Conservation (phyloP, 2,113 vertebrate species). For the Rhombomys opimus region DNA sequence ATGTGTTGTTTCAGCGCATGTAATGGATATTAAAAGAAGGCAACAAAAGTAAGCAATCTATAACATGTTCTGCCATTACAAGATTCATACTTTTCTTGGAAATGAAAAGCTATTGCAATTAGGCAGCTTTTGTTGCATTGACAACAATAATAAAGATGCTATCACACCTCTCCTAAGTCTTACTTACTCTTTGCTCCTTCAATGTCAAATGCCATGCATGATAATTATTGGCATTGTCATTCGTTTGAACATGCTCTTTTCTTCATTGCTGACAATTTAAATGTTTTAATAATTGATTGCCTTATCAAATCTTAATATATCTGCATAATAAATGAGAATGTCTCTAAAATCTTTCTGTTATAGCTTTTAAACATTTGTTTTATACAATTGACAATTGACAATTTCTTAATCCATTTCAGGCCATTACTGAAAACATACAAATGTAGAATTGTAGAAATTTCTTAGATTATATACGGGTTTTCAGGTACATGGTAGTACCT, state of each 20-base stretch:
- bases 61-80: constrained; percentile 63
- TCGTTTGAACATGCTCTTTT: constrained; percentile 44
- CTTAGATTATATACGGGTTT: constrained; percentile 3
- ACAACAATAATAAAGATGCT: constrained; percentile 49
- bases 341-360: constrained; percentile 31
- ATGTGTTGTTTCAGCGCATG: constrained; percentile 50
- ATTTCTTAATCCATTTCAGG: constrained; percentile 47
- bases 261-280: constrained; percentile 12
- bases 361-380: not conserved
- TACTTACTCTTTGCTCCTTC: constrained; percentile 40
- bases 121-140: constrained; percentile 61
- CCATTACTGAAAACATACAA: not conserved
- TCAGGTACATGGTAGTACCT: not conserved
- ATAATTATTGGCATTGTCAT: constrained; percentile 56
- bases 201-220: constrained; percentile 28
- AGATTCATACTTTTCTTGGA: constrained; percentile 66
- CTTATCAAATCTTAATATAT: constrained; percentile 43
- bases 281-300: constrained; percentile 51
- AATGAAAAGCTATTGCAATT: constrained; percentile 60
- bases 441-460: constrained; percentile 8
- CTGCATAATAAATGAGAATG: not conserved
- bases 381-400: not conserved
- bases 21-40: constrained; percentile 63
- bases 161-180: constrained; percentile 23
- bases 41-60: constrained; percentile 55